These are phyloP conservation scores for Enteromius trimaculatus DNA, from an alignment of 2,797 vertebrate species.

Conservation along the genomic window DNA sequence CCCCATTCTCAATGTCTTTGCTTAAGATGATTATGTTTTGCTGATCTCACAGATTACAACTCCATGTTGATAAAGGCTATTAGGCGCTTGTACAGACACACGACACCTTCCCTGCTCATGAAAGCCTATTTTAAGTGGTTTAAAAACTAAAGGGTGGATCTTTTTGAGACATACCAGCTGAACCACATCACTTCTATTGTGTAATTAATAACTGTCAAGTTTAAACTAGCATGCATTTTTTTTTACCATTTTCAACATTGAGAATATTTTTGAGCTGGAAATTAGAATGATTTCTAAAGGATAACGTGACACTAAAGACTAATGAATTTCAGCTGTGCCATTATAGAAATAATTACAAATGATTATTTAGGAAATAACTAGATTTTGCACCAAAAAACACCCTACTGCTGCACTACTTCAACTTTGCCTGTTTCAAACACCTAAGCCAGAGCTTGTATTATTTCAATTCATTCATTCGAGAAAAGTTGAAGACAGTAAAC, in stretches of 20 bases:
- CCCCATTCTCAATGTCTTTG: slow-evolving; percentile 27
- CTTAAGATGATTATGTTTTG: slow-evolving; percentile 78
- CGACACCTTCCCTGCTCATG: not conserved
- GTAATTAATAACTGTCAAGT: not conserved
- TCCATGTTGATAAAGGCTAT: slow-evolving; percentile 58
- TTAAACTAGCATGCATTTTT: not conserved
- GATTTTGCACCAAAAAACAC: not conserved
- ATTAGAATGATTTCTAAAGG: not conserved
- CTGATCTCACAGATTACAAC: slow-evolving; percentile 75
- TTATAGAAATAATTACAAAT: not conserved
- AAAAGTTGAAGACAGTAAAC: not conserved
- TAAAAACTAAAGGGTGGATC: not conserved
- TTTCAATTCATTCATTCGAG: not conserved
- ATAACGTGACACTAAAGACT: not conserved
- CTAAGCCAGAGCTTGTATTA: not conserved
- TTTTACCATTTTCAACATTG: not conserved
- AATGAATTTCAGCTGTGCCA: not conserved
- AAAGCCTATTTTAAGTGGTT: slow-evolving; percentile 8
- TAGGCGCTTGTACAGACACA: slow-evolving; percentile 22
- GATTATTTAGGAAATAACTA: not conserved
- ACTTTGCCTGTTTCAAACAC: not conserved
- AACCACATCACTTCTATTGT: not conserved
- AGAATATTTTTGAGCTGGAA: not conserved
- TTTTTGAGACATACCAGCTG: not conserved
- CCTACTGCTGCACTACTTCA: not conserved